Conservation (phyloP, 2,888 invertebrate species). For the Platycheirus albimanus region DNA sequence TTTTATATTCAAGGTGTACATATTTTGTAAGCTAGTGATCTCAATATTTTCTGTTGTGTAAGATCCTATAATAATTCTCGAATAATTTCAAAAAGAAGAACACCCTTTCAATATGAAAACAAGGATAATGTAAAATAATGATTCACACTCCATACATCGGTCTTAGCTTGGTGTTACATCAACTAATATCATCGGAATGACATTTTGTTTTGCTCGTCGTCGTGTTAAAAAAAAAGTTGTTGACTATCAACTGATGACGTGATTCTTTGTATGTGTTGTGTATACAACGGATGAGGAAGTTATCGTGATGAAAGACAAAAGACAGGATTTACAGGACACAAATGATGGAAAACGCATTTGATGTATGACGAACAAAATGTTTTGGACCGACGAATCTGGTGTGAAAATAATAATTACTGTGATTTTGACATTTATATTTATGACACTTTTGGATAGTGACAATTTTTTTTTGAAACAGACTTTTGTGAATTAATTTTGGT, state of each 20-base stretch:
- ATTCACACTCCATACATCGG: slow-evolving; percentile 15
- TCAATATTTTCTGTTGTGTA: no score
- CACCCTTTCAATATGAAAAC: neutral
- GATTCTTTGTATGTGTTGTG: no score
- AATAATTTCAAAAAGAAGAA: neutral
- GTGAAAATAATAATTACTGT: slow-evolving; percentile 38
- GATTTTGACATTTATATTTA: slow-evolving; percentile 40
- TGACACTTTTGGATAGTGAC: neutral
- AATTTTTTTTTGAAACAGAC: neutral
- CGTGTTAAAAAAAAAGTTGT: slow-evolving; percentile 11
- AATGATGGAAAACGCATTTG: slow-evolving; percentile 49
- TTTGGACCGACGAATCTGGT: slow-evolving; percentile 30
- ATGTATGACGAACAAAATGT: slow-evolving; percentile 29
- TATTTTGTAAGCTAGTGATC: no score
- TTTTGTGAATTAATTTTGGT: no score
- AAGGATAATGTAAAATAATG: slow-evolving; percentile 1
- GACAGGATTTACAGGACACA: slow-evolving; percentile 34
- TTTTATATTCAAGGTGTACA: no score
- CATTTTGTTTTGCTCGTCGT: slow-evolving; percentile 21
- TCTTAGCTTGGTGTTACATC: slow-evolving; percentile 9
- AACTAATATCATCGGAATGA: slow-evolving; percentile 25
- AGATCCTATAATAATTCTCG: no score
- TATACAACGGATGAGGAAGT: slow-evolving; percentile 42
- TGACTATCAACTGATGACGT: slow-evolving; percentile 53
- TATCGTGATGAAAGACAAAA: slow-evolving; percentile 19